phyloP scores from a whole-genome alignment of 2,113 vertebrate species.

The Cisticola juncidis region DNA sequence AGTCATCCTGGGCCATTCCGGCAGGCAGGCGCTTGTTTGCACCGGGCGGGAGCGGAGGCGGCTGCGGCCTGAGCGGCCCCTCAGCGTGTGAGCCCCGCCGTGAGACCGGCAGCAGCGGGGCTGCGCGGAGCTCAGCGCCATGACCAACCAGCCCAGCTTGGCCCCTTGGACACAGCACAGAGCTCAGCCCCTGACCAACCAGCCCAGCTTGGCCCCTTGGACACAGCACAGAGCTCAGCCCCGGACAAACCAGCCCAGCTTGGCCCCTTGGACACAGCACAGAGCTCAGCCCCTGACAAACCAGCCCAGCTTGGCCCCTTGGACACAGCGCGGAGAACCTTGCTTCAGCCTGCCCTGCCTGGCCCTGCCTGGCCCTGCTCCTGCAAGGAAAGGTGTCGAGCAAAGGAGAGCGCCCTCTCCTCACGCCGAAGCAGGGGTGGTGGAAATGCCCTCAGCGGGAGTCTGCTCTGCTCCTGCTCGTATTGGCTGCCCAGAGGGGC shows the following conservation, averaged over 20 bases:
- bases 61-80: not conserved
- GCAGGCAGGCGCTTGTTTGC: not conserved
- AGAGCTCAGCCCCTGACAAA: not conserved
- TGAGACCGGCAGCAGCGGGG: not conserved
- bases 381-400: not conserved
- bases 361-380: no score
- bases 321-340: not conserved
- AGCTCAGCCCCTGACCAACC: not conserved
- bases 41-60: accelerated
- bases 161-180: not conserved
- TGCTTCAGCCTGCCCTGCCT: not conserved
- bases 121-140: not conserved
- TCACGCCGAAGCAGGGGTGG: accelerated
- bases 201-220: not conserved
- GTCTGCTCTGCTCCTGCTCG: not conserved
- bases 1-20: accelerated
- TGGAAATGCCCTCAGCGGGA: not conserved
- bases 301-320: not conserved
- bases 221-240: no score
- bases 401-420: not conserved
- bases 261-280: no score
- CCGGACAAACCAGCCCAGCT: not conserved
- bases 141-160: not conserved
- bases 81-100: accelerated
- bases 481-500: not conserved